These are phyloP conservation scores for Papio anubis DNA, from an alignment of 2,113 vertebrate genomes.

Conservation along the genomic window DNA sequence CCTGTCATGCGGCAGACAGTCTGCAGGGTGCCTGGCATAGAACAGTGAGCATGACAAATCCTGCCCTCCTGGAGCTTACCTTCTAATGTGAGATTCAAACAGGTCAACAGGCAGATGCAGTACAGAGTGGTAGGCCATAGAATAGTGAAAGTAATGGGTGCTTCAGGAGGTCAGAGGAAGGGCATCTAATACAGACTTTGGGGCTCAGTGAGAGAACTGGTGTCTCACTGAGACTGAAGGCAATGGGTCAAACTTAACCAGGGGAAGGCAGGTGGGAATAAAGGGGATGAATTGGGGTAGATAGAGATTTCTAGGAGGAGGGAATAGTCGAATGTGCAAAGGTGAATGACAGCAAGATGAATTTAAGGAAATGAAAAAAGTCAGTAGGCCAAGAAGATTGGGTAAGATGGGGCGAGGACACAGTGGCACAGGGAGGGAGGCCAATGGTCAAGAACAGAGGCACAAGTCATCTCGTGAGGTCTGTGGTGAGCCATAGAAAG, in stretches of 20 bases:
- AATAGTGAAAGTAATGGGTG: fast-evolving
- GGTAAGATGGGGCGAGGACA: background rate
- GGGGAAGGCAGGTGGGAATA: background rate
- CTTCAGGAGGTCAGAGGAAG: too few relatives aligned
- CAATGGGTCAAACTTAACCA: background rate
- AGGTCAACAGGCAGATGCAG: background rate
- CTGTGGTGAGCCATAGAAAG: background rate
- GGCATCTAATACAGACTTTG: background rate
- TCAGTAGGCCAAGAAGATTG: background rate
- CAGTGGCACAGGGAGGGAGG: background rate
- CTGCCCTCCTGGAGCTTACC: background rate
- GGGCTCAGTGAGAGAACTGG: background rate
- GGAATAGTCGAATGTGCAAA: background rate
- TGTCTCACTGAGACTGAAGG: background rate
- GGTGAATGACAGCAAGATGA: background rate
- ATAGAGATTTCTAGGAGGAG: background rate
- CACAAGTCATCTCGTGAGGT: background rate
- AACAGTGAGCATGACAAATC: background rate
- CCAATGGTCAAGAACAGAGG: background rate
- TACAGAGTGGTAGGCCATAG: fast-evolving
- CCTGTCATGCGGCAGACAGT: background rate
- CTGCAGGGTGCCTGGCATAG: background rate
- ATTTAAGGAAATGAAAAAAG: background rate
- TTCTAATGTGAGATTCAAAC: background rate
- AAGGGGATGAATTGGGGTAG: background rate